Conservation (phyloP, 2,888 invertebrate genomes). For the Nomada ferruginata region DNA sequence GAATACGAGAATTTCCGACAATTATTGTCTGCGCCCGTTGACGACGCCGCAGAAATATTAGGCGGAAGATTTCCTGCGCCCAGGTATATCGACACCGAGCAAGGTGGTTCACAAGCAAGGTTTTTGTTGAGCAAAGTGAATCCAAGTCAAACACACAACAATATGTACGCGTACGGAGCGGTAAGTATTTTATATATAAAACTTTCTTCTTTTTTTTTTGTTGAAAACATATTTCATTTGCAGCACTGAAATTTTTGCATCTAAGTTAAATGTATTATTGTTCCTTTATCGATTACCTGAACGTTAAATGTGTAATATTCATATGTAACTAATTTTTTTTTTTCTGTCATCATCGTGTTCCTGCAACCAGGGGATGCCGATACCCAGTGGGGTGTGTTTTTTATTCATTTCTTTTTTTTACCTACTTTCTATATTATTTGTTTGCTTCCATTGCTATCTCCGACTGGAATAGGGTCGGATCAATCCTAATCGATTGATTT, state of each 20-base stretch:
- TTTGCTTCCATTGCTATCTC: slow-evolving; percentile 57
- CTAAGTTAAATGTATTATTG: slow-evolving; percentile 7
- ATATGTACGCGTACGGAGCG: slow-evolving; percentile 98
- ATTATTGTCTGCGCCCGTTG: slow-evolving; percentile 96
- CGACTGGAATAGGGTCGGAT: slow-evolving; percentile 32
- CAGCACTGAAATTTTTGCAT: slow-evolving; percentile 7
- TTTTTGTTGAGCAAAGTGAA: slow-evolving; percentile 99
- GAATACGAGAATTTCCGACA: slow-evolving; percentile 99
- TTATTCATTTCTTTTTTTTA: slow-evolving; percentile 77
- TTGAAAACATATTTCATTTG: neutral
- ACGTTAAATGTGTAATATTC: slow-evolving; percentile 21
- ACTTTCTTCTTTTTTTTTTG: neutral
- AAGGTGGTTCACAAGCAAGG: slow-evolving; percentile 99
- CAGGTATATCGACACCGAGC: slow-evolving; percentile 99
- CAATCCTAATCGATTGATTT: slow-evolving; percentile 11
- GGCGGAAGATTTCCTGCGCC: slow-evolving; percentile 99
- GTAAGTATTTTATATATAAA: slow-evolving; percentile 86
- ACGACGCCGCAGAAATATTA: slow-evolving; percentile 98
- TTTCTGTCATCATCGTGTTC: slow-evolving; percentile 81
- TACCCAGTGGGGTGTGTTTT: slow-evolving; percentile 88
- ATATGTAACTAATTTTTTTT: slow-evolving; percentile 79
- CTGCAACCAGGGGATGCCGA: slow-evolving; percentile 88
- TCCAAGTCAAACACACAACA: slow-evolving; percentile 99
- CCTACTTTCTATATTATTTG: slow-evolving; percentile 42
- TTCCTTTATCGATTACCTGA: slow-evolving; percentile 14